Evolutionary conservation across 2,888 invertebrate genomes (phyloP).

Genomic region (Nomada fabriciana): DNA sequence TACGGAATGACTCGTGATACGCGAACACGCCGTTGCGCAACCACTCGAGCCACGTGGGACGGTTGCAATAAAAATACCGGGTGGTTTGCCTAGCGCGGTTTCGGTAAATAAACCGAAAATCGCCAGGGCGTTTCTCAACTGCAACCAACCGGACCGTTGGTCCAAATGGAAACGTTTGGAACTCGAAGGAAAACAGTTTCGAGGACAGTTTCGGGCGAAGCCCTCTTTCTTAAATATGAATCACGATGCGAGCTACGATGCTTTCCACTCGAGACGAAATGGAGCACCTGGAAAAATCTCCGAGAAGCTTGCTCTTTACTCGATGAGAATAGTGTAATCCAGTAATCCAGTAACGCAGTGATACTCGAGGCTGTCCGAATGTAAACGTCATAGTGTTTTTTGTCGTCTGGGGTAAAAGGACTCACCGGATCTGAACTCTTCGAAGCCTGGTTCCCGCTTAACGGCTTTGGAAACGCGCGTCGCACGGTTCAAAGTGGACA

Average conservation of each 20-base stretch:
- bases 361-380: slow-evolving; percentile 42
- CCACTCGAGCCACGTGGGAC: slow-evolving; percentile 15
- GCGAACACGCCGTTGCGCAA: slow-evolving; percentile 36
- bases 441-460: neutral
- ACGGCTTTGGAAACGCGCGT: neutral
- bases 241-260: no score
- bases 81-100: neutral
- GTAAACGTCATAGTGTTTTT: slow-evolving; percentile 41
- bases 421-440: neutral
- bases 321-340: slow-evolving; percentile 34
- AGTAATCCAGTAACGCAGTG: slow-evolving; percentile 44
- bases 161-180: neutral
- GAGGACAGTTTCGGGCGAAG: neutral
- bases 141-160: neutral
- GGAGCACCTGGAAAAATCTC: neutral
- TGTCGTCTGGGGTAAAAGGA: neutral
- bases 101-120: neutral
- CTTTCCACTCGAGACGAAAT: neutral
- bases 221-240: slow-evolving; percentile 4
- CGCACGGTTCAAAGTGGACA: neutral
- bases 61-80: slow-evolving; percentile 32
- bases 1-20: slow-evolving; percentile 27
- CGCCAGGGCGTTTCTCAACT: neutral
- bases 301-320: no score
- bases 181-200: neutral